Conservation (phyloP, 2,797 vertebrate genomes). For the Melanotaenia pygmaea region DNA sequence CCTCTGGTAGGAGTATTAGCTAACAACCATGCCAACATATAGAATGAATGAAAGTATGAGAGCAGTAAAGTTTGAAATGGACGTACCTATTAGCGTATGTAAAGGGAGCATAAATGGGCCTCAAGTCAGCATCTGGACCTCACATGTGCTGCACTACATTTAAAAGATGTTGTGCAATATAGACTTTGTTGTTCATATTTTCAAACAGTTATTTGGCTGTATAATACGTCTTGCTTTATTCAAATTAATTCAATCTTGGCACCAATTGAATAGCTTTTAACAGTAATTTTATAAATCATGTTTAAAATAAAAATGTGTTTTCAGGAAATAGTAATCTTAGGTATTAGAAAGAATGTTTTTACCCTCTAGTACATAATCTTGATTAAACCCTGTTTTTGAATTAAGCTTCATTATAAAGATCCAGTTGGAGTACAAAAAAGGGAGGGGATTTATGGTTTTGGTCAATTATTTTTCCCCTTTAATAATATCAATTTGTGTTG, state of each 20-base stretch:
- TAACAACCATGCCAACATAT: too few species aligned
- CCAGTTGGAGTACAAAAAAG: background rate
- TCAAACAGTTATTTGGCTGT: slow-evolving; percentile 14
- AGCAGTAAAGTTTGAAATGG: too few species aligned
- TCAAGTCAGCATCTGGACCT: background rate
- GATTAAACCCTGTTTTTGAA: background rate
- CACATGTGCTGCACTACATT: slow-evolving; percentile 22
- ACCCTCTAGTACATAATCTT: background rate
- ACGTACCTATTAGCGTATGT: too few species aligned
- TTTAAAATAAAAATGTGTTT: slow-evolving; percentile 4
- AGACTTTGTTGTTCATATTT: slow-evolving; percentile 9
- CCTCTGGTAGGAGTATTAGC: too few species aligned
- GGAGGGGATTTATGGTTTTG: too few species aligned
- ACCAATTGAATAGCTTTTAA: too few species aligned
- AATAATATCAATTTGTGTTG: too few species aligned
- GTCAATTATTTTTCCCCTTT: too few species aligned
- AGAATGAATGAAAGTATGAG: too few species aligned
- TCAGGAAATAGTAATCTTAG: slow-evolving; percentile 24
- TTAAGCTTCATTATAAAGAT: background rate
- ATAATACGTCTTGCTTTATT: slow-evolving; percentile 26
- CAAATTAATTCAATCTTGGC: slow-evolving; percentile 30
- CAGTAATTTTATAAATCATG: slow-evolving; percentile 25
- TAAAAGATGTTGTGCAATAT: slow-evolving; percentile 13
- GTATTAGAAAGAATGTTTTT: slow-evolving; percentile 11
- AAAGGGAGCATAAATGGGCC: too few species aligned